phyloP scores from a whole-genome alignment of 2,113 vertebrate species.

The Nesogale talazaci region DNA sequence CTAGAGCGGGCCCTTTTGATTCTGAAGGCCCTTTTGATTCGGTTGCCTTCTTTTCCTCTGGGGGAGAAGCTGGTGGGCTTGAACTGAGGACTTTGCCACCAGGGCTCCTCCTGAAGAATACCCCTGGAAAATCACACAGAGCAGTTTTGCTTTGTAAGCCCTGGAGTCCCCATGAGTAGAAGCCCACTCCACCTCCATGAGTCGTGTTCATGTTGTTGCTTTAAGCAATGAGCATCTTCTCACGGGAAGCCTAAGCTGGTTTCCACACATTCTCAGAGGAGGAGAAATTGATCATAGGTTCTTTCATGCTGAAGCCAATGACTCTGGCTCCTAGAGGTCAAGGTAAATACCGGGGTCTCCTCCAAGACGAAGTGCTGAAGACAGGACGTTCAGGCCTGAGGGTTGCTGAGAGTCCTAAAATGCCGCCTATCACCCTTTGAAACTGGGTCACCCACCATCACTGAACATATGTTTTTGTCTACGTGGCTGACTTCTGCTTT shows the following conservation, averaged over 20 bases:
- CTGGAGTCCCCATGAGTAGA: background rate
- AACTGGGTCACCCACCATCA: background rate
- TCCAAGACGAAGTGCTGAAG: background rate
- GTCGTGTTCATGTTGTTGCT: background rate
- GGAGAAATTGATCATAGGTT: background rate
- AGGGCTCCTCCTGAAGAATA: no score
- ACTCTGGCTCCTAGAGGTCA: background rate
- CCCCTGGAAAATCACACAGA: background rate
- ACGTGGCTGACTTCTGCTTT: slow-evolving; percentile 59
- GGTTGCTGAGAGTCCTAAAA: background rate
- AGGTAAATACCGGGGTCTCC: background rate
- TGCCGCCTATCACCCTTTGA: background rate
- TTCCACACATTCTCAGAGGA: background rate
- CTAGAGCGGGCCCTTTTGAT: no score
- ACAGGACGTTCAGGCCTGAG: background rate
- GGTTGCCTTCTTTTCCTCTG: no score
- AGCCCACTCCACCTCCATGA: background rate
- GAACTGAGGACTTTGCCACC: no score
- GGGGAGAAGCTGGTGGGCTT: no score
- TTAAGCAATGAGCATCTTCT: background rate
- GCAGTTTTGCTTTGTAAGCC: background rate
- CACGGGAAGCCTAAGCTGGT: background rate
- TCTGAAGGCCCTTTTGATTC: no score
- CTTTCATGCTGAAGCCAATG: background rate
- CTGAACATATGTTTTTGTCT: slow-evolving; percentile 65